phyloP scores from a whole-genome alignment of 2,113 vertebrate genomes.

The Theristicus caerulescens region DNA sequence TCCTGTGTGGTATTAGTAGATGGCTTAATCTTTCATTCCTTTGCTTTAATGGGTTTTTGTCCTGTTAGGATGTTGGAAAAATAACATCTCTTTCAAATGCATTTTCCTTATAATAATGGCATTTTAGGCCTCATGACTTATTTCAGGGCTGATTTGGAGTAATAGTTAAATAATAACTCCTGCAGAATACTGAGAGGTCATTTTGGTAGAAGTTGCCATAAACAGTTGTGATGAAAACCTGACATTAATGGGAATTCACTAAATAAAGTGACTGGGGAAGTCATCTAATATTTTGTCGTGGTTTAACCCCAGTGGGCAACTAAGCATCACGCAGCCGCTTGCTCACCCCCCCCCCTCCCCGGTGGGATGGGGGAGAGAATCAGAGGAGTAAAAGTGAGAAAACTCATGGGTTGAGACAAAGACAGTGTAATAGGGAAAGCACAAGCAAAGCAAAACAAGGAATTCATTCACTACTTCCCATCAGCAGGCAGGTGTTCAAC shows the following conservation, averaged over 20 bases:
- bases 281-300: neutral
- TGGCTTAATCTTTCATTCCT: neutral
- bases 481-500: too few relatives aligned
- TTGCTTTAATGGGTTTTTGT: neutral
- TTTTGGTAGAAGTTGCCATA: constrained; percentile 4
- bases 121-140: neutral
- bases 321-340: too few relatives aligned
- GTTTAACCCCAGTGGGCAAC: too few relatives aligned
- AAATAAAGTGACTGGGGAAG: neutral
- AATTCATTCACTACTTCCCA: too few relatives aligned
- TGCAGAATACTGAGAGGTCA: neutral
- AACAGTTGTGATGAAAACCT: neutral
- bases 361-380: too few relatives aligned
- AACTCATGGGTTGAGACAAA: too few relatives aligned
- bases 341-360: too few relatives aligned
- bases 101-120: neutral
- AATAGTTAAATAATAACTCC: neutral
- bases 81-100: neutral
- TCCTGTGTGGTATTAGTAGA: neutral
- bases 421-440: too few relatives aligned
- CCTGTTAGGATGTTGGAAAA: neutral
- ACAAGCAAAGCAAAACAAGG: too few relatives aligned
- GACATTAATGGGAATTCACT: neutral
- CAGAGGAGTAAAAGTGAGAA: too few relatives aligned
- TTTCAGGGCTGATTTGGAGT: neutral